These are phyloP conservation scores for Spinibarbus caldwelli DNA, from an alignment of 2,797 vertebrate genomes.

Conservation along the genomic window DNA sequence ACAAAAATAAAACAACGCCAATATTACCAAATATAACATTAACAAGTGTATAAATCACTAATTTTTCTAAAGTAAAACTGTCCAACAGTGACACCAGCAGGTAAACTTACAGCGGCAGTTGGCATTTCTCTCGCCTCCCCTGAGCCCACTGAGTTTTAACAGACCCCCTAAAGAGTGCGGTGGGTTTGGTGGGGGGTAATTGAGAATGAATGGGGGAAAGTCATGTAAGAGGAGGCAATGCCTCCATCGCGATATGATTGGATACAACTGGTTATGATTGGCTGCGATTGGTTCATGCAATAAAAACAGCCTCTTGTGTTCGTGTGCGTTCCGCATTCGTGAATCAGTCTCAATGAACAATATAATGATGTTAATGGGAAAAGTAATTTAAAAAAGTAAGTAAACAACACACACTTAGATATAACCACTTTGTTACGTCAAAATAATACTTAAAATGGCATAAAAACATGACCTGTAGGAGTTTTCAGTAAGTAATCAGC, in stretches of 20 bases:
- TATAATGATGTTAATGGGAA: not conserved
- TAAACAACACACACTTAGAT: not conserved
- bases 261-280: not conserved
- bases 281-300: not conserved
- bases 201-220: not conserved
- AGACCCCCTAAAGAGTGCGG: not conserved
- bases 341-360: not conserved
- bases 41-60: not conserved
- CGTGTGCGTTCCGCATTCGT: not conserved
- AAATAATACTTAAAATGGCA: no score
- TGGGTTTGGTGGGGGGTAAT: not conserved
- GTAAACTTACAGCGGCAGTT: not conserved
- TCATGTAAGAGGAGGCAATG: no score
- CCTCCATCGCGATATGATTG: no score
- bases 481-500: no score
- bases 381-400: not conserved
- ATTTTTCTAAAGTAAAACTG: not conserved
- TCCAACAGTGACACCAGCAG: not conserved
- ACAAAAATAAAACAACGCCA: no score
- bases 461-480: no score
- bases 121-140: not conserved
- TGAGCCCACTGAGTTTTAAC: not conserved
- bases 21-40: not conserved
- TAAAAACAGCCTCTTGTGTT: not conserved
- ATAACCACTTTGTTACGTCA: not conserved